Evolutionary conservation across 2,797 vertebrate species (phyloP).

Genomic region (Sebastes variabilis): DNA sequence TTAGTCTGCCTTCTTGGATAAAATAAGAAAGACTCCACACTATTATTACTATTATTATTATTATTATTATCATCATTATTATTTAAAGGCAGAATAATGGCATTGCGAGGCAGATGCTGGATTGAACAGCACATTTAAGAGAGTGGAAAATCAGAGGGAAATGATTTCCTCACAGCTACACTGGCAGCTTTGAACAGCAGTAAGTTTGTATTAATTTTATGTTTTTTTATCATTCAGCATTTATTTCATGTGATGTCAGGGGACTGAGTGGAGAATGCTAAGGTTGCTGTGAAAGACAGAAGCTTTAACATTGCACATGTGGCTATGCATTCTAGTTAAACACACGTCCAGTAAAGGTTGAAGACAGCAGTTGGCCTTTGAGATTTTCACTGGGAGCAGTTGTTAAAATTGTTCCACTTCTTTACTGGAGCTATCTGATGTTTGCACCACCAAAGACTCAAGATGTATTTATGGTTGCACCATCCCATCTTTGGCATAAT

Average conservation of each 20-base stretch:
- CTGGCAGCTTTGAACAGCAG: background rate
- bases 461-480: background rate
- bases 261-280: background rate
- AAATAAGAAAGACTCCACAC: background rate
- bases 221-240: background rate
- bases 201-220: background rate
- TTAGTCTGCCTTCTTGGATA: background rate
- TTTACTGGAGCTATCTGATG: background rate
- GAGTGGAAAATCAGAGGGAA: constrained; percentile 21
- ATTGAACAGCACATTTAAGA: constrained; percentile 9
- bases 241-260: background rate
- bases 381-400: background rate
- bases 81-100: constrained; percentile 19
- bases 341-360: background rate
- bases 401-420: background rate
- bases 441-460: background rate
- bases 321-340: background rate
- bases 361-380: background rate
- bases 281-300: background rate
- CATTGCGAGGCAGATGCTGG: constrained; percentile 6
- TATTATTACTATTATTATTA: background rate
- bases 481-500: background rate
- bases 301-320: background rate
- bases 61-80: background rate
- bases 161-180: constrained; percentile 12